Evolutionary conservation across 2,888 invertebrate species (phyloP).

Genomic region (Neelides folsomi): DNA sequence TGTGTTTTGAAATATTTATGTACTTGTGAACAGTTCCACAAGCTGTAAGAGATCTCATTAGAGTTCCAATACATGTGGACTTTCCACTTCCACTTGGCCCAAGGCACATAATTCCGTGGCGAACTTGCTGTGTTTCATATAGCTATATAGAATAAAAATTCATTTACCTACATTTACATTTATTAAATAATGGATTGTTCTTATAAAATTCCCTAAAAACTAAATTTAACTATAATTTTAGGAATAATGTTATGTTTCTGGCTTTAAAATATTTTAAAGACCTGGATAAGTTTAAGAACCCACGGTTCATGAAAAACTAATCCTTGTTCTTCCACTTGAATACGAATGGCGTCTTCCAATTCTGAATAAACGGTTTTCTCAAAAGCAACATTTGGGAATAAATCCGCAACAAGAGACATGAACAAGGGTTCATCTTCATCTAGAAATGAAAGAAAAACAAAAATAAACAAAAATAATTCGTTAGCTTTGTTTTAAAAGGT

Average conservation of each 20-base stretch:
- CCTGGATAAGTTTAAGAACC: slow-evolving; percentile 85
- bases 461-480: not conserved
- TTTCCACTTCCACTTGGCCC: slow-evolving; percentile 93
- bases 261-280: slow-evolving; percentile 34
- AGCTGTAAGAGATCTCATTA: slow-evolving; percentile 80
- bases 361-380: slow-evolving; percentile 85
- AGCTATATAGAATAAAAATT: slow-evolving; percentile 52
- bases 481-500: too few species aligned
- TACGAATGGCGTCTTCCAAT: slow-evolving; percentile 71
- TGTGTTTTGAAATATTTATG: slow-evolving; percentile 32
- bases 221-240: not conserved
- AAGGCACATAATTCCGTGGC: slow-evolving; percentile 91
- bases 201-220: too few species aligned
- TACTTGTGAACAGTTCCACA: slow-evolving; percentile 71
- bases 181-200: too few species aligned
- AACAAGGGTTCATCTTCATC: slow-evolving; percentile 97
- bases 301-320: slow-evolving; percentile 87
- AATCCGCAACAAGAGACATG: slow-evolving; percentile 83
- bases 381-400: slow-evolving; percentile 85
- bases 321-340: slow-evolving; percentile 65
- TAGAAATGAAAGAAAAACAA: slow-evolving; percentile 13
- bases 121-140: slow-evolving; percentile 85
- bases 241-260: not conserved
- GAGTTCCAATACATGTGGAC: slow-evolving; percentile 73
- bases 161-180: too few species aligned